Conservation (phyloP, 2,888 invertebrate species). For the Phrixothrix hirtus region DNA sequence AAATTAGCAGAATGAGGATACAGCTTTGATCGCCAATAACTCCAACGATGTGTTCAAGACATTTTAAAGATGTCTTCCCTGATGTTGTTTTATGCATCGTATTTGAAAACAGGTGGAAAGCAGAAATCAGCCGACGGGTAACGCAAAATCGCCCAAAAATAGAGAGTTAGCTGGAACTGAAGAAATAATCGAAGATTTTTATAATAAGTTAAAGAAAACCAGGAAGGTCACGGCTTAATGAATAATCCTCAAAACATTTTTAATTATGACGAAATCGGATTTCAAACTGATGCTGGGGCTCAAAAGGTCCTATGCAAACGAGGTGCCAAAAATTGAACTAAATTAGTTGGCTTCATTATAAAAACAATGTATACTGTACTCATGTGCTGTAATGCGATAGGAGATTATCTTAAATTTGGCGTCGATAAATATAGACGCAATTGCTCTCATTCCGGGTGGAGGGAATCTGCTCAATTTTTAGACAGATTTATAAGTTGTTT, state of each 20-base stretch:
- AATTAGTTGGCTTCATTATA: slow-evolving; percentile 27
- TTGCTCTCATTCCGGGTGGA: no score
- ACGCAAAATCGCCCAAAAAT: no score
- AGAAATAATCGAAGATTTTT: slow-evolving; percentile 1
- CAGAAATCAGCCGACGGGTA: slow-evolving; percentile 2
- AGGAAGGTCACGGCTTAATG: not conserved
- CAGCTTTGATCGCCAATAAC: slow-evolving; percentile 5
- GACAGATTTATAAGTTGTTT: no score
- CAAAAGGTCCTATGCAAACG: slow-evolving; percentile 27
- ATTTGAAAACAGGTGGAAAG: slow-evolving; percentile 9
- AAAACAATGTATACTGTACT: slow-evolving; percentile 29
- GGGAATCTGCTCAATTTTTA: slow-evolving; percentile 29
- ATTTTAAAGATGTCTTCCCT: slow-evolving; percentile 3
- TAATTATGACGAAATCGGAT: slow-evolving; percentile 28
- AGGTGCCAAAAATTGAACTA: slow-evolving; percentile 21
- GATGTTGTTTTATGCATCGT: not conserved
- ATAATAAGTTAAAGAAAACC: slow-evolving; percentile 4
- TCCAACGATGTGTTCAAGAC: slow-evolving; percentile 7
- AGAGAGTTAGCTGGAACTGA: slow-evolving; percentile 6
- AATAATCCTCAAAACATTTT: slow-evolving; percentile 32
- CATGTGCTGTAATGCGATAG: no score
- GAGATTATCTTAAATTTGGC: no score
- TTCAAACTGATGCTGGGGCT: slow-evolving; percentile 31
- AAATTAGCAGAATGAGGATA: slow-evolving; percentile 12
- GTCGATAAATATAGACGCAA: no score